Conservation (phyloP, 2,113 vertebrate species). For the Lamprologus tigripictilis region DNA sequence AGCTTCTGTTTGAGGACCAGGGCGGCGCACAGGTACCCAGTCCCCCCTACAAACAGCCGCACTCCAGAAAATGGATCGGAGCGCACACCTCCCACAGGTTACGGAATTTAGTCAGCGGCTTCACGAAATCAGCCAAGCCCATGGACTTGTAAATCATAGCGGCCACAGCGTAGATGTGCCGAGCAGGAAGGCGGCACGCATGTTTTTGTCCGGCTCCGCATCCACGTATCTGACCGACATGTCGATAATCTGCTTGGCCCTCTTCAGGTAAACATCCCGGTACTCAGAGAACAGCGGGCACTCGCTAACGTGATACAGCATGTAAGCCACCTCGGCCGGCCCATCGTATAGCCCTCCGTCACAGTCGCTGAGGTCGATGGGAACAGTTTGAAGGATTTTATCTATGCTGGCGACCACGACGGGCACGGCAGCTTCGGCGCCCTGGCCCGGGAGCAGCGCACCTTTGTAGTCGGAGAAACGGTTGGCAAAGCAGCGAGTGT, state of each 20-base stretch:
- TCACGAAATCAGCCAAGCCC: slow-evolving; percentile 74
- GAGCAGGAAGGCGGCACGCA: slow-evolving; percentile 81
- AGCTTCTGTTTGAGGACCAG: slow-evolving; percentile 84
- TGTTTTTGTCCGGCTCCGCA: slow-evolving; percentile 77
- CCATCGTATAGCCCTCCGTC: slow-evolving; percentile 82
- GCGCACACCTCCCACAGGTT: slow-evolving; percentile 78
- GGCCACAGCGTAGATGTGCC: slow-evolving; percentile 80
- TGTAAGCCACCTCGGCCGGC: slow-evolving; percentile 82
- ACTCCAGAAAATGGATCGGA: slow-evolving; percentile 80
- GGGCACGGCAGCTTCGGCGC: slow-evolving; percentile 65
- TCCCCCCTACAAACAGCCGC: slow-evolving; percentile 85
- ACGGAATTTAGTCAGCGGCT: slow-evolving; percentile 77
- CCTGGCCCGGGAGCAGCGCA: slow-evolving; percentile 71
- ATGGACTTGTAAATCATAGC: slow-evolving; percentile 79
- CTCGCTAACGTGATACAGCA: slow-evolving; percentile 82
- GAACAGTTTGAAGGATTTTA: slow-evolving; percentile 74
- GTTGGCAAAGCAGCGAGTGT: slow-evolving; percentile 81
- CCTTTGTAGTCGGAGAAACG: slow-evolving; percentile 80
- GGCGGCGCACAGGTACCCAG: slow-evolving; percentile 84
- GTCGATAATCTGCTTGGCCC: slow-evolving; percentile 79
- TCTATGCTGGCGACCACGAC: slow-evolving; percentile 75
- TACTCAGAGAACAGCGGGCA: slow-evolving; percentile 75
- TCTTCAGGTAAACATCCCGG: slow-evolving; percentile 75
- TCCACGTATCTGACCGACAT: slow-evolving; percentile 74
- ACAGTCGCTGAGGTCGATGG: slow-evolving; percentile 55